Percentiles rank a stretch among this genome's conserved stretches.
Conservation (phyloP, 2,797 vertebrate genomes). For the Onychomys arenicola region DNA sequence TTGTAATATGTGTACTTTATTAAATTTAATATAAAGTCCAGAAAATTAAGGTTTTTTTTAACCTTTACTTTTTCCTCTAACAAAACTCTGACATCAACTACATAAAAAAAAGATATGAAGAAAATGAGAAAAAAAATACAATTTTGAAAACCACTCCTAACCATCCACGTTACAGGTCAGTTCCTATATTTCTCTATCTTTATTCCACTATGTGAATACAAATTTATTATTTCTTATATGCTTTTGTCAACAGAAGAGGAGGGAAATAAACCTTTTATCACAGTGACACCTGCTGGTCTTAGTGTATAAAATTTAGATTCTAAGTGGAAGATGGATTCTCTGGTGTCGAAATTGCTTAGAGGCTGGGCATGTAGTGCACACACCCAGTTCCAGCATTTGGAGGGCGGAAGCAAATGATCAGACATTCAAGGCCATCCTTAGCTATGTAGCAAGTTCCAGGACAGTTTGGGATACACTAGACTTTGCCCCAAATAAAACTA, state of each 20-base stretch:
- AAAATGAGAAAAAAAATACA: background rate
- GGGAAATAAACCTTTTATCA: background rate
- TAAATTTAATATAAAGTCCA: constrained; percentile 6
- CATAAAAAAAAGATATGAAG: background rate
- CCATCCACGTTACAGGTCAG: background rate
- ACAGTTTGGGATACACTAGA: background rate
- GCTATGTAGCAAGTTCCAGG: background rate
- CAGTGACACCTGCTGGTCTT: constrained; percentile 86
- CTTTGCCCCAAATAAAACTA: background rate
- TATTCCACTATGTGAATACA: background rate
- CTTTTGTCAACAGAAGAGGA: background rate
- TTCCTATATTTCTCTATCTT: background rate
- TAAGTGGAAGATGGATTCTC: background rate
- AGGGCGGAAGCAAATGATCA: no score
- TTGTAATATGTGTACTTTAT: background rate
- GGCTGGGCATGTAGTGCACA: background rate
- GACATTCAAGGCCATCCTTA: background rate
- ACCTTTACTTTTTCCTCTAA: background rate
- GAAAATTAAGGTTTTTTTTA: background rate
- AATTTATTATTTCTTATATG: background rate
- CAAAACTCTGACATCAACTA: constrained; percentile 22
- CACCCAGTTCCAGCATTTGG: background rate
- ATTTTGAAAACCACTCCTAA: constrained; percentile 22
- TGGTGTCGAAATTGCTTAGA: background rate
- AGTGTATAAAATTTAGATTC: background rate